Base-by-base conservation (phyloP, 2,797 vertebrate genomes). In the Gallirallus australis region DNA sequence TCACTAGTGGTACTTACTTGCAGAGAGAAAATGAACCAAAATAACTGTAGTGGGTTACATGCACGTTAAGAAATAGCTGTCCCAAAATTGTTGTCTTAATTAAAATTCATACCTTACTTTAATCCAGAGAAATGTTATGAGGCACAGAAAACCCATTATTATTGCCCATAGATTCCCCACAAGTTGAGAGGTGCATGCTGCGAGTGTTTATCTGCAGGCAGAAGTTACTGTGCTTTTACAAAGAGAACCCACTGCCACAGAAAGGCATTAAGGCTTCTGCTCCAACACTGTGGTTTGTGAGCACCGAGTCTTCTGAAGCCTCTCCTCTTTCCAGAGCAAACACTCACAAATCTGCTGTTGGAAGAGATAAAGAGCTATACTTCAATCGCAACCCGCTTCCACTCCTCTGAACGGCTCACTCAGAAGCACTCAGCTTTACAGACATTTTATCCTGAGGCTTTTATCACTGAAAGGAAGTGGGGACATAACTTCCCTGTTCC, bases 401-500 rank as follows among this genome's bases (percentile, higher is more conserved):
- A 61, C 30, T 88, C 39, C 80, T 86, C 71, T 35, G 12, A 87
- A 48, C 4, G 0, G 48, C 68, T 82, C n/a, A 20, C 71, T 81
- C 87, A 79, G 82, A 66, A 86, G 77, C 76, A 33, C 63, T 92
- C 0, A 1, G 76, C 79, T 91, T 83, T 76, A 35, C 72, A 81
- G 84, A 48, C 48, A 12, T 91, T 91, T 93, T 94, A 88, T 95
- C 80, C 95, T 15, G 72, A 84, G 77, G 91, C 72, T 95, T 92
- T 88, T 86, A 70, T 94, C 20, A 1, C 59, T 66, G 79, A 83
- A 83, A 87, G 89, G 76, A 96, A 86, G 59, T 21, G 39, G n/a
- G 63, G 63, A 88, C 59, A 25, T 18, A 48, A 82, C 76, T 94
- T 90, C 66, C 33, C 72, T 18, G 23, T 75, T 94, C 72, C 50